A percentile compares a stretch with the other conserved stretches of the same genome.
These are phyloP conservation scores for Eucidaris tribuloides DNA, from an alignment of 35 echinoderm and acorn worm species.

Conservation along the genomic window DNA sequence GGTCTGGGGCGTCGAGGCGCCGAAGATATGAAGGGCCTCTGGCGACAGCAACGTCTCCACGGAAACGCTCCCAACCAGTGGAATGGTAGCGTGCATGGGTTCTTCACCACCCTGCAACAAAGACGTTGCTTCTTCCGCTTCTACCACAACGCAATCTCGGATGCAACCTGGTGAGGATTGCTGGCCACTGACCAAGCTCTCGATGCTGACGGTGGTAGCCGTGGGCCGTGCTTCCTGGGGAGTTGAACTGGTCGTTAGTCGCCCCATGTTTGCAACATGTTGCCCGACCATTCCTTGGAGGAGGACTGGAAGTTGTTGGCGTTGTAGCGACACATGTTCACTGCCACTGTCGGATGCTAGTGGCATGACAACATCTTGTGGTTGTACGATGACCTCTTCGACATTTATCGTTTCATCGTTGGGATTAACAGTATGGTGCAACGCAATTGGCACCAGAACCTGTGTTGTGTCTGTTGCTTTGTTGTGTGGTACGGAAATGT, in stretches of 20 bases:
- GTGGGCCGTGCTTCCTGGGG: neutral
- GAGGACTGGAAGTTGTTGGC: neutral
- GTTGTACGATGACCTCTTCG: slow-evolving; percentile 15
- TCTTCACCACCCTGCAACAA: neutral
- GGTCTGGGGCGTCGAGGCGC: too few relatives aligned
- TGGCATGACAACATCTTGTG: slow-evolving; percentile 9
- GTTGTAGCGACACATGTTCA: neutral
- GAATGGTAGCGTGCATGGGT: neutral
- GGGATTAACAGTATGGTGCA: neutral
- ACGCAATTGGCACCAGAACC: neutral
- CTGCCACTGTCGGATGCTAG: neutral
- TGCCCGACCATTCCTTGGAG: neutral
- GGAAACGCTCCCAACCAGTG: neutral
- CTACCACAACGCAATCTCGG: neutral
- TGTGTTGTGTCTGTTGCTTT: neutral
- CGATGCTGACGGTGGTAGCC: neutral
- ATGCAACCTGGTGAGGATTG: neutral
- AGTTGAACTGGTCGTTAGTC: neutral
- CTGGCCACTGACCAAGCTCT: slow-evolving; percentile 6
- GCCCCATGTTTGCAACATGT: neutral
- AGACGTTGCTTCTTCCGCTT: neutral
- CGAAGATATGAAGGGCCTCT: neutral
- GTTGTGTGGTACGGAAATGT: neutral
- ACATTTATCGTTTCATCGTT: neutral
- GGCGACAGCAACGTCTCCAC: slow-evolving; percentile 1